A percentile compares a stretch with the other conserved stretches of the same genome.
phyloP scores from a whole-genome alignment of 2,113 vertebrate species.

The Chloropsis cyanopogon region DNA sequence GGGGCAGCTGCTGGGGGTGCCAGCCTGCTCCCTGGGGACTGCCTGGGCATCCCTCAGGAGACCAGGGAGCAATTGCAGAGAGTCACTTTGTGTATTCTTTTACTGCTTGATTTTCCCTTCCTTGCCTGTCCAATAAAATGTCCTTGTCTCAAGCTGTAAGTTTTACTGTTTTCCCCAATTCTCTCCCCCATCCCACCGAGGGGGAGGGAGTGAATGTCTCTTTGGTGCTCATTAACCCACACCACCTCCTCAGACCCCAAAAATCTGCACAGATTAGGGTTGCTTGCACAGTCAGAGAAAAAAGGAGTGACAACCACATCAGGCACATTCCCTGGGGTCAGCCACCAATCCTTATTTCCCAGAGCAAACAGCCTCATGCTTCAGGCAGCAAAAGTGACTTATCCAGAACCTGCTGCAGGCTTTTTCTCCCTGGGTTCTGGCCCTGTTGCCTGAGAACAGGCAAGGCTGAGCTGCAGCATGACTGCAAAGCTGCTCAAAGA shows the following conservation, averaged over 20 bases:
- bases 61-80: not conserved
- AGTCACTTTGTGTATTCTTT: no score
- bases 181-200: fast-evolving
- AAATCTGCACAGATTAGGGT: not conserved
- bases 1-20: not conserved
- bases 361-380: not conserved
- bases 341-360: not conserved
- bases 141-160: fast-evolving
- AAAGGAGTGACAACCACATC: not conserved
- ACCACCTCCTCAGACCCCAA: not conserved
- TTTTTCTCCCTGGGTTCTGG: not conserved
- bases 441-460: not conserved
- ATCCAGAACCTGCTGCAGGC: not conserved
- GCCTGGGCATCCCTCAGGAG: not conserved
- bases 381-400: not conserved
- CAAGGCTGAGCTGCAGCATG: not conserved
- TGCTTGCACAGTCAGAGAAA: not conserved
- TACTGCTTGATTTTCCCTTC: not conserved
- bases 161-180: not conserved
- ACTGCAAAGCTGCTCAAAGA: not conserved
- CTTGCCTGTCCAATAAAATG: no score
- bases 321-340: not conserved
- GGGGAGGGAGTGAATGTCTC: not conserved
- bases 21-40: not conserved
- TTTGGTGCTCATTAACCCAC: not conserved